Percentiles rank a stretch among this genome's conserved stretches.
Evolutionary conservation across 2,888 invertebrate genomes (phyloP).

Genomic region (Priocnemis perturbator): DNA sequence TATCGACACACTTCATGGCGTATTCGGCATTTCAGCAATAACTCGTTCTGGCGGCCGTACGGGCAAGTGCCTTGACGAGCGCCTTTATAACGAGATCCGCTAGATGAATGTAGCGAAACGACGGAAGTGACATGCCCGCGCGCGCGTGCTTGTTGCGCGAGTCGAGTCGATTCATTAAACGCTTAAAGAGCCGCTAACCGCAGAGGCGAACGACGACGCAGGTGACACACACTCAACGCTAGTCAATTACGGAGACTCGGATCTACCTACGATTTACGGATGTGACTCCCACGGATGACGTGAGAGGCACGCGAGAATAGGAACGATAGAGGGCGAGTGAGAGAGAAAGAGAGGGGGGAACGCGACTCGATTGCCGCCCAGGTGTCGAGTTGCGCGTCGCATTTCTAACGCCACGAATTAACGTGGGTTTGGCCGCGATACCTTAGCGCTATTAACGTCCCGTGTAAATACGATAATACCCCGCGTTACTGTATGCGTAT

Average conservation of each 20-base stretch:
- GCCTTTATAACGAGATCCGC: no score
- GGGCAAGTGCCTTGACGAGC: no score
- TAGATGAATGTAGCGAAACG: no score
- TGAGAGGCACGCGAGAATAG: no score
- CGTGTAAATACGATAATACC: conserved; percentile 61
- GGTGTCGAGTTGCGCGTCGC: conserved; percentile 6
- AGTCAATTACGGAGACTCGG: conserved; percentile 72
- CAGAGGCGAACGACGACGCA: background rate
- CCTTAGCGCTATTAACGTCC: conserved; percentile 50
- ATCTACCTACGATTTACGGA: conserved; percentile 43
- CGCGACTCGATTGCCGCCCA: conserved; percentile 12
- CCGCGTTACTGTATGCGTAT: conserved; percentile 18
- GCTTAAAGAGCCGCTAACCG: no score
- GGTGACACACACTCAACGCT: conserved; percentile 55
- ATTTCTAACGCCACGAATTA: conserved; percentile 52
- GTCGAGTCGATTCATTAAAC: no score
- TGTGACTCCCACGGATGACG: conserved; percentile 4
- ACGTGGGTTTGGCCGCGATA: conserved; percentile 49
- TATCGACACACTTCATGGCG: no score
- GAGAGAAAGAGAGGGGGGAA: background rate
- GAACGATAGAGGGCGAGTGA: no score
- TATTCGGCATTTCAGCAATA: no score
- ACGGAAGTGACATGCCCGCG: no score
- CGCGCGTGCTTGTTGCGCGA: no score
- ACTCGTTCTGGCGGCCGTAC: no score